Base-by-base conservation (phyloP, 2,797 vertebrate species). In the Fratercula arctica region DNA sequence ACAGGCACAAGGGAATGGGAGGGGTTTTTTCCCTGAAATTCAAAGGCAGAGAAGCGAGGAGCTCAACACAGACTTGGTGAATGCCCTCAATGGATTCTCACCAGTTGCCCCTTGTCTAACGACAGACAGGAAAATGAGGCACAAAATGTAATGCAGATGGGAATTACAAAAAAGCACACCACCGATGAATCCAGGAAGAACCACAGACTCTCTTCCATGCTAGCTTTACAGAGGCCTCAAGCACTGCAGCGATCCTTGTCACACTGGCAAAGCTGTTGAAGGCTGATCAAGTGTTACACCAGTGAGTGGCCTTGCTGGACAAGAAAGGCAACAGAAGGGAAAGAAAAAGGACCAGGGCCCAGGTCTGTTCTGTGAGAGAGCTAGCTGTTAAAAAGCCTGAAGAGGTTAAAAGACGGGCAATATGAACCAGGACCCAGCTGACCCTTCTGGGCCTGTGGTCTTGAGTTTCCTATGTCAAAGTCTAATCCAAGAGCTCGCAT, bases 101-200 rank as follows among this genome's bases (percentile, higher is more conserved):
- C 21, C 33, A 23, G 35, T 84, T 79, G 63, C n/a, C 6, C 56
- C 70, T 68, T 57, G 46, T 83, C 68, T 88, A 86, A 86, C 14
- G 35, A 64, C 9, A 64, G 61, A 35, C 33, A 74, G n/a, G 45
- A 85, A 95, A 93, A 95, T 28, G 37, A 92, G 39, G 64, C 73
- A 78, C 39, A 54, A 94, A 97, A 96, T 76, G 48, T 39, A 92
- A 88, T 10, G 6, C 89, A 96, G 94, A 88, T 81, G 64, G 63
- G 76, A 96, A 88, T 67, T 82, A 60, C 2, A 48, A 64, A 53
- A 73, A 51, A 70, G 5, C 29, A 61, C 25, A 39, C 24, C 15
- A 37, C 14, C 1, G 5, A 23, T 18, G 48, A 81, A 73, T 48
- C 72, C 33, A 33, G 33, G 57, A 85, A 89, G 63, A 84, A 23